Conservation (phyloP, 2,797 vertebrate species). For the Strix occidentalis region DNA sequence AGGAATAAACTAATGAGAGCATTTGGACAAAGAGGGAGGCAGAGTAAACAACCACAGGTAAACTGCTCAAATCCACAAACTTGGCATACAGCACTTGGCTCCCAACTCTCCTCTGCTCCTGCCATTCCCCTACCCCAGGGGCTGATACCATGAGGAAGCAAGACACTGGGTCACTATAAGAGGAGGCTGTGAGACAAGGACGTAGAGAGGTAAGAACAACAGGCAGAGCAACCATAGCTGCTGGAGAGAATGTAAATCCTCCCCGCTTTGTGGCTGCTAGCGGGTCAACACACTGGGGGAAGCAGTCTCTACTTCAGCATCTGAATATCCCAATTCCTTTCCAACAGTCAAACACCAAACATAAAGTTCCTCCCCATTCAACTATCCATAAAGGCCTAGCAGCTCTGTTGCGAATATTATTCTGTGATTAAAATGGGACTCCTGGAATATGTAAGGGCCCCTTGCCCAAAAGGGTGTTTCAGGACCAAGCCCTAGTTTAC, state of each 20-base stretch:
- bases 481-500: slow-evolving; percentile 4
- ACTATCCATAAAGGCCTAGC: neutral
- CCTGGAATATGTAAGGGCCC: neutral
- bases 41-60: neutral
- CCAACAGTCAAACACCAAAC: neutral
- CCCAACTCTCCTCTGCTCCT: neutral
- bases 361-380: neutral
- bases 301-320: neutral
- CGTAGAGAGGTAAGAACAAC: neutral
- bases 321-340: neutral
- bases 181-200: neutral
- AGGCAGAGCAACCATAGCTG: neutral
- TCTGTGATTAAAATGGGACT: neutral
- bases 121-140: neutral
- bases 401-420: neutral
- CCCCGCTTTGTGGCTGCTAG: neutral
- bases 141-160: neutral
- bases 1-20: neutral
- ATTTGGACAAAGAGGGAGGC: neutral
- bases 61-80: neutral
- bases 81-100: neutral
- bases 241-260: neutral
- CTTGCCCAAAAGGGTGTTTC: neutral
- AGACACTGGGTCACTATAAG: neutral
- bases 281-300: neutral